These are phyloP conservation scores for Phoxinus phoxinus DNA, from an alignment of 2,113 vertebrate genomes.

Conservation along the genomic window DNA sequence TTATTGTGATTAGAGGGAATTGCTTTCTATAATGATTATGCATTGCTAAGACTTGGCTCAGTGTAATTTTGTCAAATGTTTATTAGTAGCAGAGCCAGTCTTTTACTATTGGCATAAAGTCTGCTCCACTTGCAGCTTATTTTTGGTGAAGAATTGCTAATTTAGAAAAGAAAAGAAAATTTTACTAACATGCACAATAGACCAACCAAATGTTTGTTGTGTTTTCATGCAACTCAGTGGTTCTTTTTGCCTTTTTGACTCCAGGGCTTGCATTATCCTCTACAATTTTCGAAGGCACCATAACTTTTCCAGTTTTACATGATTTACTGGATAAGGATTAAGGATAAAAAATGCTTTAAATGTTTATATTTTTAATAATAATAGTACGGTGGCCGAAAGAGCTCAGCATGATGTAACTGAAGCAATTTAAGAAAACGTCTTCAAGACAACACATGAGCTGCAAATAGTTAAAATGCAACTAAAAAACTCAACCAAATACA, in stretches of 20 bases:
- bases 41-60: background rate
- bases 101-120: background rate
- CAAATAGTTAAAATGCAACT: too few relatives aligned
- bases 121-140: background rate
- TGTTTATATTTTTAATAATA: too few relatives aligned
- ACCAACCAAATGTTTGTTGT: background rate
- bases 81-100: background rate
- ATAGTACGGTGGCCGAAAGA: too few relatives aligned
- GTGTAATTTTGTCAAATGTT: background rate
- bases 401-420: too few relatives aligned
- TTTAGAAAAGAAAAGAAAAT: background rate
- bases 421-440: too few relatives aligned
- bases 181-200: background rate
- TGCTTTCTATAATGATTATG: background rate
- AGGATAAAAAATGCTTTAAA: too few relatives aligned
- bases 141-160: background rate
- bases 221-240: background rate
- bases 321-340: background rate
- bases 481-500: too few relatives aligned
- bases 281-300: background rate
- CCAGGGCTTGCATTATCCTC: background rate
- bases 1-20: background rate
- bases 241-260: background rate
- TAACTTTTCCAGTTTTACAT: background rate
- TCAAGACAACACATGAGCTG: too few relatives aligned